Conservation (phyloP, 1,140 invertebrate genomes). For the Triops cancriformis region DNA sequence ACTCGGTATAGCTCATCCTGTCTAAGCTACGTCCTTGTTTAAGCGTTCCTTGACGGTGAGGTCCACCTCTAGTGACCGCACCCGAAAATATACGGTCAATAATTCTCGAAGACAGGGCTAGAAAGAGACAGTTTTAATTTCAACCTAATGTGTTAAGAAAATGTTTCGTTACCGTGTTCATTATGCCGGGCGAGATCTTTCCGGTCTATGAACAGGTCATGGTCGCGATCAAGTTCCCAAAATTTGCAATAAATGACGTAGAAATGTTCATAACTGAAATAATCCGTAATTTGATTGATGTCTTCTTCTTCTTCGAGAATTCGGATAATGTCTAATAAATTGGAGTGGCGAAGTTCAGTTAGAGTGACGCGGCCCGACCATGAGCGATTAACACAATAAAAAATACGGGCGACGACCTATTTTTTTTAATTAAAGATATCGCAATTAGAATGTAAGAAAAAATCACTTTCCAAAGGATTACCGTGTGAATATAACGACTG, state of each 20-base stretch:
- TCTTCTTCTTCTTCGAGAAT: conserved; percentile 51
- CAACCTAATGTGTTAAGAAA: not conserved
- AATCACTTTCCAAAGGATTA: conserved; percentile 43
- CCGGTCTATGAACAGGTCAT: conserved; percentile 90
- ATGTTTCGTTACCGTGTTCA: conserved; percentile 66
- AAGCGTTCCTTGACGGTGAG: conserved; percentile 28
- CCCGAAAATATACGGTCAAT: conserved; percentile 97
- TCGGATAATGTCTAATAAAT: conserved; percentile 68
- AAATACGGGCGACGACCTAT: conserved; percentile 93
- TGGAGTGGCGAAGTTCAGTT: conserved; percentile 81
- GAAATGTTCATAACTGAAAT: conserved; percentile 99
- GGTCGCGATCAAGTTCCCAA: conserved; percentile 98
- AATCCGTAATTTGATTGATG: conserved; percentile 91
- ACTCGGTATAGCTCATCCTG: conserved; percentile 94
- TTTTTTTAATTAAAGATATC: conserved; percentile 15
- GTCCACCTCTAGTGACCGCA: conserved; percentile 70
- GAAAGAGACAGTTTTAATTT: conserved; percentile 34
- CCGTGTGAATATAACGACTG: conserved; percentile 94
- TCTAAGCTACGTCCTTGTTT: conserved; percentile 37
- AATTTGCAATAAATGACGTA: conserved; percentile 99
- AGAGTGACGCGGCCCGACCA: conserved; percentile 91
- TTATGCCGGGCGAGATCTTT: conserved; percentile 90
- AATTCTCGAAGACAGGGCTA: conserved; percentile 86
- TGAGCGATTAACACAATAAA: conserved; percentile 94
- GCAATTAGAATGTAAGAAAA: conserved; percentile 28